These are phyloP conservation scores for Cebidichthys violaceus DNA, from an alignment of 2,113 vertebrate species.

Conservation along the genomic window DNA sequence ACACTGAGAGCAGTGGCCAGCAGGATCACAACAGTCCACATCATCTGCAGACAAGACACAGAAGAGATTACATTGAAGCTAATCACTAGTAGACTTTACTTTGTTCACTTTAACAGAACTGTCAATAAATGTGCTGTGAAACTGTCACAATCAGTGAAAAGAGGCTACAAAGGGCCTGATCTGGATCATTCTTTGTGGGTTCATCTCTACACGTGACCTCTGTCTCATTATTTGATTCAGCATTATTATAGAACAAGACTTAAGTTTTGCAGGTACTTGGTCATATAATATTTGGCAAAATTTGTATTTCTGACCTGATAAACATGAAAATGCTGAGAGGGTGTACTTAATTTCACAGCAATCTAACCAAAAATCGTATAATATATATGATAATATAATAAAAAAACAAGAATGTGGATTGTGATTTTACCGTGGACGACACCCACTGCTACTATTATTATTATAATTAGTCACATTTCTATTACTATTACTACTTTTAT, in stretches of 20 bases:
- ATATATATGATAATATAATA: neutral
- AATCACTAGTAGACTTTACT: neutral
- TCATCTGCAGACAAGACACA: conserved; percentile 49
- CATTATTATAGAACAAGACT: neutral
- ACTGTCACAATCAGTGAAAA: neutral
- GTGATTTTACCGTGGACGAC: too few species aligned
- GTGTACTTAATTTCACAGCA: neutral
- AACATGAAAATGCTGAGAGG: neutral
- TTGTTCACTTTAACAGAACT: neutral
- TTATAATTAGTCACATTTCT: too few species aligned
- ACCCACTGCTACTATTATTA: too few species aligned
- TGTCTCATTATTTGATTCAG: neutral
- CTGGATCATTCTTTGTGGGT: neutral
- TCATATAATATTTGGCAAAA: neutral
- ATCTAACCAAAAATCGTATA: neutral
- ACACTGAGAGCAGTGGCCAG: conserved; percentile 43
- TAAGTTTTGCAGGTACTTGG: neutral
- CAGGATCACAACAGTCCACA: conserved; percentile 56
- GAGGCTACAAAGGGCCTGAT: too few species aligned
- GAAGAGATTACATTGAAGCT: neutral
- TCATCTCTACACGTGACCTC: neutral
- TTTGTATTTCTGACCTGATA: neutral
- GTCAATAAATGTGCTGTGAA: neutral
- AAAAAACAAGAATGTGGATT: too few species aligned
- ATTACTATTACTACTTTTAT: too few species aligned